Evolutionary conservation across 2,888 invertebrate genomes (phyloP).

Genomic region (Seira ritae): DNA sequence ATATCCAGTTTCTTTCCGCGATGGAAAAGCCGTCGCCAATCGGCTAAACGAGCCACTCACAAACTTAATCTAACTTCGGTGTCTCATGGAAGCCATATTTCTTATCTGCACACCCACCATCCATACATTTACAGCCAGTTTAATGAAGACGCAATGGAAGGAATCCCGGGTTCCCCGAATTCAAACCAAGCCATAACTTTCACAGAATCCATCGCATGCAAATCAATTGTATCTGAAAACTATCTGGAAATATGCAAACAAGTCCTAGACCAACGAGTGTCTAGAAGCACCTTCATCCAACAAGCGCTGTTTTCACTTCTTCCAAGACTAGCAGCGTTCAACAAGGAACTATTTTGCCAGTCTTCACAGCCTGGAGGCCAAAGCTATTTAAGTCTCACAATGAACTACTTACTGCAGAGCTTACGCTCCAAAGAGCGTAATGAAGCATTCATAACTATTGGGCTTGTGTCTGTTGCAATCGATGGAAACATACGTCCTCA

Average conservation of each 20-base stretch:
- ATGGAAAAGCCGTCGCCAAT: conserved; percentile 65
- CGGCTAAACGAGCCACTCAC: conserved; percentile 55
- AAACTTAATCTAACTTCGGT: conserved; percentile 52
- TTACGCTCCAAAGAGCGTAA: conserved; percentile 88
- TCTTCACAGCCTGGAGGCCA: conserved; percentile 39
- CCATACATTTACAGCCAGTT: conserved; percentile 55
- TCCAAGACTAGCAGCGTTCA: conserved; percentile 95
- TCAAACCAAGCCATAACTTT: conserved; percentile 65
- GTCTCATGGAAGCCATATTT: conserved; percentile 55
- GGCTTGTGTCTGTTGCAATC: conserved; percentile 92
- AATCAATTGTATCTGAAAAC: conserved; percentile 87
- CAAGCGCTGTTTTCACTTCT: conserved; percentile 90
- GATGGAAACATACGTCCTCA: conserved; percentile 87
- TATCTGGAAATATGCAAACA: conserved; percentile 87
- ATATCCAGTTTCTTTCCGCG: conserved; percentile 65
- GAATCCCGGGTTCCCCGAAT: conserved; percentile 34
- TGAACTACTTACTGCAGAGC: conserved; percentile 86
- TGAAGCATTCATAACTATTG: conserved; percentile 92
- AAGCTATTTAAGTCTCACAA: conserved; percentile 83
- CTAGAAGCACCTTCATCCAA: conserved; percentile 88
- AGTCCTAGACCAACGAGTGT: conserved; percentile 85
- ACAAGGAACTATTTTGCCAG: conserved; percentile 79
- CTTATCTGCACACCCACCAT: conserved; percentile 58
- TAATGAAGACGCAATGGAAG: conserved; percentile 52
- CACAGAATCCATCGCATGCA: conserved; percentile 85